Conservation (phyloP, 2,888 invertebrate genomes). For the Antheraea yamamai region DNA sequence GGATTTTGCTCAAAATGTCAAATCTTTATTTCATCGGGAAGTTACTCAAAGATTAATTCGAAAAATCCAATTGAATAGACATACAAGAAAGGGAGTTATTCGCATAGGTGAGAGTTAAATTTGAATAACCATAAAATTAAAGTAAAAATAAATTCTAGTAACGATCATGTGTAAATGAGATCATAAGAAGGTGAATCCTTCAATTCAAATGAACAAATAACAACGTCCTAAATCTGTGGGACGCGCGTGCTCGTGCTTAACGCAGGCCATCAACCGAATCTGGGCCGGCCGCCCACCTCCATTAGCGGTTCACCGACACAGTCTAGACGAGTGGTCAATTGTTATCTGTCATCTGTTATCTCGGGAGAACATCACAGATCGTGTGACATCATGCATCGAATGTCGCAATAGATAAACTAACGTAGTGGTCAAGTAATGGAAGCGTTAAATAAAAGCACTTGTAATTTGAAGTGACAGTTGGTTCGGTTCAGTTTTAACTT, state of each 20-base stretch:
- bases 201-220: not conserved
- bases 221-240: not conserved
- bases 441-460: not conserved
- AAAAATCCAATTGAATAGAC: no score
- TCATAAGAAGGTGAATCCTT: slow-evolving; percentile 8
- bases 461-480: not conserved
- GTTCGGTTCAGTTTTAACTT: not conserved
- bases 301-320: slow-evolving; percentile 52
- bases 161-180: not conserved
- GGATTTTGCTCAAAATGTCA: no score
- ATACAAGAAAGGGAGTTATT: no score
- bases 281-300: slow-evolving; percentile 67
- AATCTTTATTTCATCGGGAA: no score
- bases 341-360: slow-evolving; percentile 18
- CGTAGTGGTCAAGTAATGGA: not conserved
- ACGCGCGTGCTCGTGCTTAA: slow-evolving; percentile 36
- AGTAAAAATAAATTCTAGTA: not conserved
- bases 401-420: not conserved
- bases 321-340: slow-evolving; percentile 43
- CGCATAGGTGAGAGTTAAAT: no score
- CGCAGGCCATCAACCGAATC: slow-evolving; percentile 56
- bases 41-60: no score
- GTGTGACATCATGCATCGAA: slow-evolving; percentile 10
- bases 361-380: slow-evolving; percentile 13
- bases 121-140: not conserved